phyloP scores from a whole-genome alignment of 1,140 invertebrate genomes.

The Copidosoma floridanum region DNA sequence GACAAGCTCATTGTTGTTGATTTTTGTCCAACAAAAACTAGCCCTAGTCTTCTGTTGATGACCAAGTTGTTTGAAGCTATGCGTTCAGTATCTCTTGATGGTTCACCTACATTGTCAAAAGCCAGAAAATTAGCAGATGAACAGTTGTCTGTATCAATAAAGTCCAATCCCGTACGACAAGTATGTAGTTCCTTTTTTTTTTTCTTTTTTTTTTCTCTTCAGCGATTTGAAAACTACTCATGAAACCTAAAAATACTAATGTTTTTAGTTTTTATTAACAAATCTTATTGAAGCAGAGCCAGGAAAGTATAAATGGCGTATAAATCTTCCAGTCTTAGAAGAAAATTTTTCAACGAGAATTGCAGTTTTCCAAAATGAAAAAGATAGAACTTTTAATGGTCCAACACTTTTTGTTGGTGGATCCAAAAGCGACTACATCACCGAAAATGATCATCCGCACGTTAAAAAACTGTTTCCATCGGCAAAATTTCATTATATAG shows the following conservation, averaged over 20 bases:
- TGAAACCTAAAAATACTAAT: too few species aligned
- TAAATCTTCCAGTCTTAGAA: conserved; percentile 71
- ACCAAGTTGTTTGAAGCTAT: conserved; percentile 67
- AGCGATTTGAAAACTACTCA: too few species aligned
- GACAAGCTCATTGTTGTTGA: conserved; percentile 82
- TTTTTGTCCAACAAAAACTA: conserved; percentile 72
- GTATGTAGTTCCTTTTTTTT: conserved; percentile 49
- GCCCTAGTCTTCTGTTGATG: conserved; percentile 65
- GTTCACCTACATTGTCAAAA: conserved; percentile 63
- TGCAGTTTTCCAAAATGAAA: conserved; percentile 61
- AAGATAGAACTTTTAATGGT: conserved; percentile 61
- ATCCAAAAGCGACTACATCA: conserved; percentile 74
- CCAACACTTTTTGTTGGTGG: conserved; percentile 83
- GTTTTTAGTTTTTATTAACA: conserved; percentile 74
- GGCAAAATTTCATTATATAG: conserved; percentile 71
- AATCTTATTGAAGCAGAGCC: conserved; percentile 69
- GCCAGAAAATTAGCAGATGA: conserved; percentile 63
- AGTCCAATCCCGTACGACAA: conserved; percentile 53
- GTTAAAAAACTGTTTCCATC: conserved; percentile 77
- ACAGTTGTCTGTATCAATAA: conserved; percentile 53
- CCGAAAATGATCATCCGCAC: conserved; percentile 63
- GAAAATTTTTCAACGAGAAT: conserved; percentile 67
- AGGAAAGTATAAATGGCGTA: conserved; percentile 67
- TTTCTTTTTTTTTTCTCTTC: too few species aligned
- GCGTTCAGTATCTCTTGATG: conserved; percentile 60